Evolutionary conservation across 2,888 invertebrate species (phyloP).

Genomic region (Rhorus exstirpatorius): DNA sequence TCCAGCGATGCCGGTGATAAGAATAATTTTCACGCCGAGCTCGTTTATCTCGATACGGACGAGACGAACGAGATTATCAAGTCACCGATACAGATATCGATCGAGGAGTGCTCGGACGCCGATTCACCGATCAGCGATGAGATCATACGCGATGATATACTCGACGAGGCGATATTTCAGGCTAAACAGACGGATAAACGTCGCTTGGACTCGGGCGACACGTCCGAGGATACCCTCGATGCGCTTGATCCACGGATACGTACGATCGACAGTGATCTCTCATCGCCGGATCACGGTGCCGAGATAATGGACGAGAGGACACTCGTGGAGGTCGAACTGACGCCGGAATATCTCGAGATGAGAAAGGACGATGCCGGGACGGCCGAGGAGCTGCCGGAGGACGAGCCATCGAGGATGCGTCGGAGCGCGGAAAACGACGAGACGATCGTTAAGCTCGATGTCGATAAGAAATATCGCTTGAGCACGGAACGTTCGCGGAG

Average conservation of each 20-base stretch:
- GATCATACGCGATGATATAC: conserved; percentile 73
- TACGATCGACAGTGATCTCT: conserved; percentile 82
- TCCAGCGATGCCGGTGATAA: conserved; percentile 72
- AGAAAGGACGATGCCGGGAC: conserved; percentile 88
- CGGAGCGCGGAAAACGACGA: conserved; percentile 61
- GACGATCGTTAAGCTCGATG: conserved; percentile 75
- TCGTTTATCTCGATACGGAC: conserved; percentile 73
- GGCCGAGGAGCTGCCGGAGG: conserved; percentile 86
- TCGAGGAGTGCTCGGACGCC: conserved; percentile 85
- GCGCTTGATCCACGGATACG: conserved; percentile 83
- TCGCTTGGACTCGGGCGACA: conserved; percentile 81
- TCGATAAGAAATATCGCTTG: conserved; percentile 87
- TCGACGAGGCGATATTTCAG: conserved; percentile 78
- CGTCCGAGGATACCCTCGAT: conserved; percentile 84
- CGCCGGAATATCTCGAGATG: conserved; percentile 90
- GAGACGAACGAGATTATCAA: conserved; percentile 82
- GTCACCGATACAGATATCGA: conserved; percentile 85
- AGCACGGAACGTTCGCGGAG: conserved; percentile 92
- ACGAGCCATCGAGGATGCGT: conserved; percentile 77
- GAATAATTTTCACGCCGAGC: conserved; percentile 62
- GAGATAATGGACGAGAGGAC: conserved; percentile 85
- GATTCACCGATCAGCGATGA: conserved; percentile 78
- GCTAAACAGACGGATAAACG: conserved; percentile 80
- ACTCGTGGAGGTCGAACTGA: conserved; percentile 87
- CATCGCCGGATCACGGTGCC: conserved; percentile 83